Base-by-base conservation (phyloP, 2,113 vertebrate species). In the Neomonachus schauinslandi region DNA sequence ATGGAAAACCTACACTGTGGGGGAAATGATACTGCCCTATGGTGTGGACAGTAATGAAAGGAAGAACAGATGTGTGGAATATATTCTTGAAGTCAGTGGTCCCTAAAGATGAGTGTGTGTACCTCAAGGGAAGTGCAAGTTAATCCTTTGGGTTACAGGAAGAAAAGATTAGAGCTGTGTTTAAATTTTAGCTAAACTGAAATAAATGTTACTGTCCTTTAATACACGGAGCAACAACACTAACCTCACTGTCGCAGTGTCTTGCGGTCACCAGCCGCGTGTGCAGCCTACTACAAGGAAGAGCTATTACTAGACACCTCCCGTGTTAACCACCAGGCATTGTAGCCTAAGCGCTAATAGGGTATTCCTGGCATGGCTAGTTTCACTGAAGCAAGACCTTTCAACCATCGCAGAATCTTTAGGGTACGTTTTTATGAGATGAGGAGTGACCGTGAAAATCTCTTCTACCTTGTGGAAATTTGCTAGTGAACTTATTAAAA, bases 131-230 rank as follows among this genome's bases (percentile, higher is more conserved):
- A 67, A 59, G 26, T 49, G 19, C 24, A 83, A 42, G 24, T 26
- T 67, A 49, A 42, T 59, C 22, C 5, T 33, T 77, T 42, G 49
- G 76, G 49, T 3, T 65, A 16, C 19, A 31, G 36, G 42, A 39
- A 57, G 65, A 67, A 91, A 59, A 59, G 57, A 42, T 76, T 67
- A 28, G 33, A 65, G 36, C 59, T 86, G 16, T 18, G 31, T 81
- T 74, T 76, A 74, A 65, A 33, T 49, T 87, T 82, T 51, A 94
- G 15, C 36, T 87, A 49, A 87, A 84, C 26, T 59, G 59, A 80
- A 69, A 46, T 80, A 33, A 87, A 42, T 26, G 14, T 89, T 67
- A n/a, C 46, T 76, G 2, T 74, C 71, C 31, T 46, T 74, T 76
- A 76, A 24, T 57, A 12, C 28, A 14, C 28, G 49, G 55, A 26